A percentile compares a stretch with the other conserved stretches of the same genome.
phyloP scores from a whole-genome alignment of 2,797 vertebrate species.

The Tadarida brasiliensis region DNA sequence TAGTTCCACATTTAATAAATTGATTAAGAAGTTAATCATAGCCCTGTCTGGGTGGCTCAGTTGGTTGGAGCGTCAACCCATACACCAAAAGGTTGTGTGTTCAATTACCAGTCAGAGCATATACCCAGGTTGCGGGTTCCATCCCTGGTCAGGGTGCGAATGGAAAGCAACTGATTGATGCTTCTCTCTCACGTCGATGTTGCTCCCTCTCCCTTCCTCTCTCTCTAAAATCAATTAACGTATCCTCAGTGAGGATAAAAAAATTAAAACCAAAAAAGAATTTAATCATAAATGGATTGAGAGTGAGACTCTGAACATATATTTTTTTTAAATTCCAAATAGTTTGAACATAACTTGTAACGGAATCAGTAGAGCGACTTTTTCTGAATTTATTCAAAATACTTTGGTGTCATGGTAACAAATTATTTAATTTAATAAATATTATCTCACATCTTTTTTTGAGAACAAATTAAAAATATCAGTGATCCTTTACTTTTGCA shows the following conservation, averaged over 20 bases:
- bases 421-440: neutral
- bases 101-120: neutral
- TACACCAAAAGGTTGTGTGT: neutral
- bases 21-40: neutral
- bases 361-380: neutral
- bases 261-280: neutral
- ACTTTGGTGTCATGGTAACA: neutral
- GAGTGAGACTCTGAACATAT: neutral
- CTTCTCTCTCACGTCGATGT: neutral
- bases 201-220: neutral
- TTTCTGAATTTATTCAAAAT: neutral
- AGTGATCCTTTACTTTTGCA: neutral
- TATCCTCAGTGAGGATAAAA: neutral
- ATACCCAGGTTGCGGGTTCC: neutral
- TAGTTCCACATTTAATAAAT: neutral
- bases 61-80: neutral
- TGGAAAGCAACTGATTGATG: neutral
- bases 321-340: neutral
- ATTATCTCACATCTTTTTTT: neutral
- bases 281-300: conserved; percentile 9
- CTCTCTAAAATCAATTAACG: neutral
- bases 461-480: conserved; percentile 24
- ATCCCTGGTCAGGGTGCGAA: neutral
- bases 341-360: neutral
- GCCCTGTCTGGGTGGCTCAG: neutral